phyloP scores from a whole-genome alignment of 2,113 vertebrate species.

The Ginglymostoma cirratum region DNA sequence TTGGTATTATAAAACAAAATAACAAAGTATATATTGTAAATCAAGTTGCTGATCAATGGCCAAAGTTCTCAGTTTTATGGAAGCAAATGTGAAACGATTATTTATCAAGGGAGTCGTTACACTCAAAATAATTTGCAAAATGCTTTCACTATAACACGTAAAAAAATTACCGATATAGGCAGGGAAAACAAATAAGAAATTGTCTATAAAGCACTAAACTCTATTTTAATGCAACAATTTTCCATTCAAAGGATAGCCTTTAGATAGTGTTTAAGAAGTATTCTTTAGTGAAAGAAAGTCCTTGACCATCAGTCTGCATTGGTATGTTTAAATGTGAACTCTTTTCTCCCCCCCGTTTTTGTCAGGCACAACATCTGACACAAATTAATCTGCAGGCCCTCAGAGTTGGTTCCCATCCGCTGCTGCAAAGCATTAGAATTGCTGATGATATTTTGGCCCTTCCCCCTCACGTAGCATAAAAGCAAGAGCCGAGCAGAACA shows the following conservation, averaged over 20 bases:
- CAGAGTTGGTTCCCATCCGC: conserved; percentile 50
- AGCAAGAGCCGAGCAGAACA: conserved; percentile 46
- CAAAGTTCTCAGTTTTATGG: conserved; percentile 25
- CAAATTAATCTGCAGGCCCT: conserved; percentile 51
- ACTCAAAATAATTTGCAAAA: not conserved
- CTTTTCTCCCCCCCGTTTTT: conserved; percentile 35
- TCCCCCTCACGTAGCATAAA: conserved; percentile 47
- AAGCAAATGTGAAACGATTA: conserved; percentile 21
- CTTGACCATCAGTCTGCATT: conserved; percentile 24
- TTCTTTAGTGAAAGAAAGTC: conserved; percentile 29
- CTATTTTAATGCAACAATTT: not conserved
- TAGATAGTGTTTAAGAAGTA: not conserved
- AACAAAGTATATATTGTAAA: conserved; percentile 25
- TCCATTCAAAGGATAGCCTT: not conserved
- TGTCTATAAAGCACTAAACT: not conserved
- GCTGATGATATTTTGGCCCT: conserved; percentile 53
- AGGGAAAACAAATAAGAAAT: not conserved
- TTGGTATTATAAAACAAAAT: conserved; percentile 27
- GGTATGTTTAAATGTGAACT: conserved; percentile 30
- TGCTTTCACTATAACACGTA: not conserved
- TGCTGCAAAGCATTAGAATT: conserved; percentile 55
- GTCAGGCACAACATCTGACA: conserved; percentile 49
- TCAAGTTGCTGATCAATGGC: conserved; percentile 13
- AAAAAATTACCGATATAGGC: not conserved
- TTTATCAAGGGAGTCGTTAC: not conserved